Conservation (phyloP, 2,797 vertebrate species). For the Rhabdomys pumilio region DNA sequence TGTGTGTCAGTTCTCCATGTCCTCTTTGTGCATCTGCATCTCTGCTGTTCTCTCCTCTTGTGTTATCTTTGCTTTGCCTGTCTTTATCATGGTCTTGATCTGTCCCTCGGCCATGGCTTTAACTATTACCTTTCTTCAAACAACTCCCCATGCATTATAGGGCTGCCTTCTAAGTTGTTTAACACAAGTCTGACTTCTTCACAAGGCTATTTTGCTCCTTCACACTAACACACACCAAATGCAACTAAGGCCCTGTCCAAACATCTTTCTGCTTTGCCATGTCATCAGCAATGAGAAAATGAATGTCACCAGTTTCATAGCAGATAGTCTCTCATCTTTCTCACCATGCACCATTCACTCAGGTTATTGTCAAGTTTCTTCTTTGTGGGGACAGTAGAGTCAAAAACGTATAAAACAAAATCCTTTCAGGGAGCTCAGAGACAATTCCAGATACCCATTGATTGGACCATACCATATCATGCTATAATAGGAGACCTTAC, state of each 20-base stretch:
- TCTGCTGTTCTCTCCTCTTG: neutral
- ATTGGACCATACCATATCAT: neutral
- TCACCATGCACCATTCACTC: neutral
- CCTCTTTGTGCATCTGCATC: neutral
- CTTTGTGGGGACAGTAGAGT: neutral
- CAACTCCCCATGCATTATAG: neutral
- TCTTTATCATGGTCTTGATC: neutral
- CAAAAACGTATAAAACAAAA: neutral
- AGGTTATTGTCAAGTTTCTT: neutral
- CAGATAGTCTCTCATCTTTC: neutral
- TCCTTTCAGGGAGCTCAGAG: neutral
- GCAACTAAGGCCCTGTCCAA: neutral
- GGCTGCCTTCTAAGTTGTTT: neutral
- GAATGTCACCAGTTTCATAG: neutral
- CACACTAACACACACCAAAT: neutral
- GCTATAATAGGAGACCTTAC: neutral
- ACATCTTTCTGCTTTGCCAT: neutral
- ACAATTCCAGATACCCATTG: neutral
- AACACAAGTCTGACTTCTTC: neutral
- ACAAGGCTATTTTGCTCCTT: neutral
- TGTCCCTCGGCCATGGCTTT: neutral
- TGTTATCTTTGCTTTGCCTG: neutral
- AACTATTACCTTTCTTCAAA: neutral
- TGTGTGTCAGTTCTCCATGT: neutral
- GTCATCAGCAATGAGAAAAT: neutral